A percentile compares a stretch with the other conserved stretches of the same genome.
Conservation (phyloP, 1,140 invertebrate genomes). For the Propsilocerus akamusi region DNA sequence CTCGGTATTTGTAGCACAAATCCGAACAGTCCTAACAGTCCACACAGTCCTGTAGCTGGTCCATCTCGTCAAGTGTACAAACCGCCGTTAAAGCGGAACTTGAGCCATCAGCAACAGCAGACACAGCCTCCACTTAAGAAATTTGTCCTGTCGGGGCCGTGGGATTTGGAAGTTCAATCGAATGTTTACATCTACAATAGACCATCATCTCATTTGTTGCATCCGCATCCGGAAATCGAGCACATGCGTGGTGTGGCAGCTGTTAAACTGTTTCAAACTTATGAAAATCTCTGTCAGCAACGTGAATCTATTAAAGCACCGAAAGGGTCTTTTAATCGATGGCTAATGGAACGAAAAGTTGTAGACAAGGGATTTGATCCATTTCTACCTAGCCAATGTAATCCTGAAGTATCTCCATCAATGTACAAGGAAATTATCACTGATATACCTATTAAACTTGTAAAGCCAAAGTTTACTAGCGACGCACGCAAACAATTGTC, state of each 20-base stretch:
- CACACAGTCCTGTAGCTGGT: slow-evolving; percentile 20
- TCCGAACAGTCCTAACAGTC: slow-evolving; percentile 29
- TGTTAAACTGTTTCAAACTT: slow-evolving; percentile 71
- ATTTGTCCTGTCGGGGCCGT: slow-evolving; percentile 73
- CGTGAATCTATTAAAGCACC: slow-evolving; percentile 89
- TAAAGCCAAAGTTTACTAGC: slow-evolving; percentile 84
- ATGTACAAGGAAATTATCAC: slow-evolving; percentile 98
- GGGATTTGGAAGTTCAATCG: slow-evolving; percentile 85
- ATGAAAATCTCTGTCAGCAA: slow-evolving; percentile 85
- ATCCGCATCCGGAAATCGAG: slow-evolving; percentile 86
- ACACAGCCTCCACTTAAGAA: slow-evolving; percentile 52
- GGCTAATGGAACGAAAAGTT: slow-evolving; percentile 89
- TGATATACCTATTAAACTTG: slow-evolving; percentile 90
- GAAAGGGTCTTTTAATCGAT: slow-evolving; percentile 89
- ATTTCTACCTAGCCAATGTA: slow-evolving; percentile 75
- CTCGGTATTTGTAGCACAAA: slow-evolving; percentile 60
- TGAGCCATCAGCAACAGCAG: slow-evolving; percentile 23
- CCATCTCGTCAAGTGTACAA: slow-evolving; percentile 10
- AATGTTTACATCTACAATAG: slow-evolving; percentile 89
- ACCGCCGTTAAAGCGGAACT: slow-evolving; percentile 35
- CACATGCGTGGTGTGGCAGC: slow-evolving; percentile 56
- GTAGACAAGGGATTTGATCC: slow-evolving; percentile 77
- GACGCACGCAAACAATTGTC: slow-evolving; percentile 93
- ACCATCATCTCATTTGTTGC: slow-evolving; percentile 61
- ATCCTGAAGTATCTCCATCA: slow-evolving; percentile 78